Evolutionary conservation across 2,113 vertebrate genomes (phyloP).

Genomic region (Cichladusa arquata): DNA sequence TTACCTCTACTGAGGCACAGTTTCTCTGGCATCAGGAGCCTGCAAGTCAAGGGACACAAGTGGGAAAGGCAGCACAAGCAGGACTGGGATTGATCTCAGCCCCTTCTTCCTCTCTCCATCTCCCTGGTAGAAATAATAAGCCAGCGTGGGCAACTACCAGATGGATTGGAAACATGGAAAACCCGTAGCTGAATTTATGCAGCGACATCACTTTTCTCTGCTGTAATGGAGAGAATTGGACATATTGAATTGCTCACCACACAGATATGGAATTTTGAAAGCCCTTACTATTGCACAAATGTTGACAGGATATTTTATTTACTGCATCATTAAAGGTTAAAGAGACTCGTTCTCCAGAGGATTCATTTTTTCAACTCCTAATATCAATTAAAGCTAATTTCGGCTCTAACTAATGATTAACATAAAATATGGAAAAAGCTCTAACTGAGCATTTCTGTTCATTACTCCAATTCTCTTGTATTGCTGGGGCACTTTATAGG

Average conservation of each 20-base stretch:
- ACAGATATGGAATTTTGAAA: constrained; percentile 24
- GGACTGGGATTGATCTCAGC: neutral
- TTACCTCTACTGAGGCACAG: neutral
- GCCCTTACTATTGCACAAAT: constrained; percentile 56
- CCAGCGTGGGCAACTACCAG: neutral
- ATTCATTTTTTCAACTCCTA: constrained; percentile 47
- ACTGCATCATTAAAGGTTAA: constrained; percentile 62
- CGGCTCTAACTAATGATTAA: constrained; percentile 41
- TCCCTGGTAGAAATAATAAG: neutral
- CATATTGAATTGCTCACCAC: neutral
- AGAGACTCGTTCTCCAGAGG: constrained; percentile 44
- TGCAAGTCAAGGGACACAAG: neutral
- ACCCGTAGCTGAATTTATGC: constrained; percentile 8
- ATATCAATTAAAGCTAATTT: constrained; percentile 66
- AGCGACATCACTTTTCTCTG: constrained; percentile 7
- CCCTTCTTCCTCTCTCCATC: neutral
- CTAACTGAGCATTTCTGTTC: constrained; percentile 45
- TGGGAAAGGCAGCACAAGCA: neutral
- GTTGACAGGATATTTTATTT: constrained; percentile 59
- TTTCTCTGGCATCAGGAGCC: neutral
- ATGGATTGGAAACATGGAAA: neutral
- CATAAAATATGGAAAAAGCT: constrained; percentile 55
- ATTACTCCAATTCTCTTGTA: constrained; percentile 33
- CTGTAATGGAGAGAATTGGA: constrained; percentile 14
- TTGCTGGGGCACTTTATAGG: neutral